Percentiles rank a stretch among this genome's conserved stretches.
phyloP scores from a whole-genome alignment of 2,888 invertebrate species.

The Unio delphinus region DNA sequence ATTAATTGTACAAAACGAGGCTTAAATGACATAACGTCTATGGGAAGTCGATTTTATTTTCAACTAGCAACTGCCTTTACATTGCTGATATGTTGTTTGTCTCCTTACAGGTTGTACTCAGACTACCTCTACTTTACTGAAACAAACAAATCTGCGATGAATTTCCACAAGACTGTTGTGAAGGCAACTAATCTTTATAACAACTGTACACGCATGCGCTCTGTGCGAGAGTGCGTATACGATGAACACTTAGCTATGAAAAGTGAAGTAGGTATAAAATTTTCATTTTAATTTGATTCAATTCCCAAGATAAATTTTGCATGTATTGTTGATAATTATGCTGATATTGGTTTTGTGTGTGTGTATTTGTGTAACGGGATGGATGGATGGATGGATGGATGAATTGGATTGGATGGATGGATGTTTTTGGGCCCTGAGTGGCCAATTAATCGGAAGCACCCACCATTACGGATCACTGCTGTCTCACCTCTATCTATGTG shows the following conservation, averaged over 20 bases:
- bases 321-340: too few relatives aligned
- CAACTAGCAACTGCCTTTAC: background rate
- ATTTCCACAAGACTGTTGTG: conserved; percentile 48
- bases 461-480: too few relatives aligned
- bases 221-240: conserved; percentile 51
- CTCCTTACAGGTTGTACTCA: conserved; percentile 55
- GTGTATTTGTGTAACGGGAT: too few relatives aligned
- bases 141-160: conserved; percentile 42
- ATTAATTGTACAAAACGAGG: too few relatives aligned
- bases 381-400: too few relatives aligned
- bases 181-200: conserved; percentile 40
- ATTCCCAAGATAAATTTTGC: background rate
- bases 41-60: too few relatives aligned
- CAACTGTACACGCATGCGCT: conserved; percentile 35
- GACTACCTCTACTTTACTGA: conserved; percentile 57
- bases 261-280: conserved; percentile 36
- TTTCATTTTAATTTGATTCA: background rate
- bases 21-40: too few relatives aligned
- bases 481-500: too few relatives aligned
- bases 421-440: too few relatives aligned
- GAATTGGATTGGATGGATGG: too few relatives aligned
- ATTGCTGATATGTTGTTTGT: background rate
- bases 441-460: too few relatives aligned
- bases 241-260: conserved; percentile 37
- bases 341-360: too few relatives aligned